Base-by-base conservation (phyloP, 2,888 invertebrate genomes). In the Mactromeris polynyma region DNA sequence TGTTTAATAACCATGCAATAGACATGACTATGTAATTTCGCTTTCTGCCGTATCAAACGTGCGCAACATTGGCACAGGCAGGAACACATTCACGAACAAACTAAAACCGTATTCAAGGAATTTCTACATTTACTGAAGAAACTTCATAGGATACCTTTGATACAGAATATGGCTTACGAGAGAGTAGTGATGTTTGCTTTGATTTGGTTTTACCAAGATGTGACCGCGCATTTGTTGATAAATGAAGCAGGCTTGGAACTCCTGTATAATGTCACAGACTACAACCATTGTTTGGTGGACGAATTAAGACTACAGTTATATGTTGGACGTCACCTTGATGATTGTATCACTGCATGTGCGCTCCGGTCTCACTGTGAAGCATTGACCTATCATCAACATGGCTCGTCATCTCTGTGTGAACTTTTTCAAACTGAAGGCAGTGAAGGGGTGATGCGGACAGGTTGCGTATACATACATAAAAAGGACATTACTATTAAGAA, bases 261-360 rank as follows among this genome's bases (percentile, higher is more conserved):
- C 11, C 26, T 11, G 21, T 64, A 64, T 26, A 26, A 64, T 26
- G 58, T 64, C 26, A 64, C 58, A 64, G 58, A 64, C 11, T 64
- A 64, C 26, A 64, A 26, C 26, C 26, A 64, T 64, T 64, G 58
- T 64, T 26, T 64, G 26, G n/a, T n/a, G 58, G 58, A 64, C 11
- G 58, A 64, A 64, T 64, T 64, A 7, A 64, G 6, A 26, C 58
- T 64, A 26, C 58, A 64, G 58, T 11, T 64, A 26, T 64, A 64
- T 64, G 58, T 64, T 64, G 58, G 58, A 64, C 58, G 58, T 26
- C 26, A n/a, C n/a, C 58, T 64, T 26, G 58, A 64, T 64, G 58
- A 64, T 26, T 26, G 58, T 26, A 26, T 64, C 26, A 64, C 58
- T 3, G 58, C 58, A 26, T 64, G 58, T n/a, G 58, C 58, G 1